These are phyloP conservation scores for Cyanistes caeruleus DNA, from an alignment of 2,113 vertebrate species.

Conservation along the genomic window DNA sequence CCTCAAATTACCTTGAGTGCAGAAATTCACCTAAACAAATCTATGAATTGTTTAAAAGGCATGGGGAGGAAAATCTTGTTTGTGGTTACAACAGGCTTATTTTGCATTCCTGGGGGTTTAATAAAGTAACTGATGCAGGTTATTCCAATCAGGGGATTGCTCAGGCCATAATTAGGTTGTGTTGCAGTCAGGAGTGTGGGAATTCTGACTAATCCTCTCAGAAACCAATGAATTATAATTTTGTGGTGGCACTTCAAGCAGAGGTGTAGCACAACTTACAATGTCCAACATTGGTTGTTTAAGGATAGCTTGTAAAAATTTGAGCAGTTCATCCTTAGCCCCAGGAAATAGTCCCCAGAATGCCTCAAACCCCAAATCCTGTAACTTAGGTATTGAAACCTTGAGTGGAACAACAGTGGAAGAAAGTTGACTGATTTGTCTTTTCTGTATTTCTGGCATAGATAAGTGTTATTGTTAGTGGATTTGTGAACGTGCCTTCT, in stretches of 20 bases:
- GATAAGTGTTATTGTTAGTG: neutral
- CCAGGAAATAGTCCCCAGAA: neutral
- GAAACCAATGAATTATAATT: neutral
- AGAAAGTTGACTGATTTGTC: neutral
- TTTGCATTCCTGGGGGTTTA: neutral
- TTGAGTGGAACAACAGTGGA: neutral
- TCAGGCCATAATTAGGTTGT: neutral
- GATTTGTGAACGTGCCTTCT: neutral
- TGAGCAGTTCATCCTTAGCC: neutral
- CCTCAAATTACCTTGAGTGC: neutral
- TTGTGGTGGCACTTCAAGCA: neutral
- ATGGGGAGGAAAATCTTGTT: neutral
- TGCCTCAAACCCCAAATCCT: neutral
- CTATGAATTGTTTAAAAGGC: neutral
- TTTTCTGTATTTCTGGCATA: neutral
- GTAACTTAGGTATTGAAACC: neutral
- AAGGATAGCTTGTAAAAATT: neutral
- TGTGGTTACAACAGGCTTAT: fast-evolving
- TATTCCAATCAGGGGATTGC: neutral
- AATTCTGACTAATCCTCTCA: neutral
- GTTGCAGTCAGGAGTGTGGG: neutral
- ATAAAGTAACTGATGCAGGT: neutral
- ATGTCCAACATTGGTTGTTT: neutral
- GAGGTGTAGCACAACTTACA: neutral
- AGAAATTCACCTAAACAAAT: neutral